Evolutionary conservation across 2,113 vertebrate species (phyloP).

Genomic region (Cephalopterus ornatus): DNA sequence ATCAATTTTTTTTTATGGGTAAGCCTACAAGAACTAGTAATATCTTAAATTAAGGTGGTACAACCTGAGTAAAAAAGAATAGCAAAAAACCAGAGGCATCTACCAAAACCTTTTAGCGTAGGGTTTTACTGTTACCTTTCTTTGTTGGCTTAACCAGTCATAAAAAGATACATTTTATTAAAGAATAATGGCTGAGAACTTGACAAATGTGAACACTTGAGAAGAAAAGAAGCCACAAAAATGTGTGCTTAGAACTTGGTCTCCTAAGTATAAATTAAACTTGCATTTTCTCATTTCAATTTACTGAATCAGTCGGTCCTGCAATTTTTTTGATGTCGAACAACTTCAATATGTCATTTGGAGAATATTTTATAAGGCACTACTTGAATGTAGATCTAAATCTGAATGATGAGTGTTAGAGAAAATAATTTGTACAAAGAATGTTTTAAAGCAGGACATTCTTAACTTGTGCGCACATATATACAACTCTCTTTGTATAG

Average conservation of each 20-base stretch:
- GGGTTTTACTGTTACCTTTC: neutral
- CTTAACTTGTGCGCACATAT: neutral
- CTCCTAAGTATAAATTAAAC: neutral
- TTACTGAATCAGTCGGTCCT: neutral
- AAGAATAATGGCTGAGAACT: neutral
- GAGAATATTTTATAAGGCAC: neutral
- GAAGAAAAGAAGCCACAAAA: neutral
- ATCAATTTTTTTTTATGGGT: neutral
- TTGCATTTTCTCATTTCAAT: neutral
- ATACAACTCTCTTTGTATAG: neutral
- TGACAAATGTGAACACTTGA: neutral
- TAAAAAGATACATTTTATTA: neutral
- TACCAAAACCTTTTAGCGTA: neutral
- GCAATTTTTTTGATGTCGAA: neutral
- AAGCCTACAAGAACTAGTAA: neutral
- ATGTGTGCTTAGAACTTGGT: neutral
- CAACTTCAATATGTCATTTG: neutral
- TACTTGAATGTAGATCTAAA: neutral
- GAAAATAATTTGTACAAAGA: neutral
- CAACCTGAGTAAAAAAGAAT: neutral
- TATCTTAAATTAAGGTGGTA: neutral
- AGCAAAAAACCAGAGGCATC: neutral
- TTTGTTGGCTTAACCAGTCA: neutral
- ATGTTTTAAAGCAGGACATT: neutral
- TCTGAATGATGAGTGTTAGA: neutral